These are phyloP conservation scores for Chloroceryle amazona DNA, from an alignment of 2,797 vertebrate genomes.

Conservation along the genomic window DNA sequence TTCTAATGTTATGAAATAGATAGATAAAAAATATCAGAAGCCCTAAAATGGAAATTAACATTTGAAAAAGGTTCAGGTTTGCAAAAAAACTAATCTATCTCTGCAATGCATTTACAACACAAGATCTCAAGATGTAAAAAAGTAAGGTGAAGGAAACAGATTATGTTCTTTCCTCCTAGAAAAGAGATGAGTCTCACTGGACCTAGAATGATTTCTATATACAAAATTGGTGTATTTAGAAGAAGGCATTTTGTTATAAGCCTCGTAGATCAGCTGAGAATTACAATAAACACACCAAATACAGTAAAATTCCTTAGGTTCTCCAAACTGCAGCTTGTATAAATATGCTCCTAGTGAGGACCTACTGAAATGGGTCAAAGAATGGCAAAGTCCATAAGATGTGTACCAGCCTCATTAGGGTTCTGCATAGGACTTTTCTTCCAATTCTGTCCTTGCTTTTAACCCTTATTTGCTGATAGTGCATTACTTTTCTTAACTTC, in stretches of 20 bases:
- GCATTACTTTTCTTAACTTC: background rate
- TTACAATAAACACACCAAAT: background rate
- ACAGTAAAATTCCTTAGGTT: background rate
- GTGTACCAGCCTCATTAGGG: background rate
- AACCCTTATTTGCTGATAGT: background rate
- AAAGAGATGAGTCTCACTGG: background rate
- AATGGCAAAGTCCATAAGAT: background rate
- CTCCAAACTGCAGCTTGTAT: background rate
- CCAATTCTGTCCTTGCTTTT: background rate
- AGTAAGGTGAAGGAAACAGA: background rate
- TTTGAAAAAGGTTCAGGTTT: background rate
- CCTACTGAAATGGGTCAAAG: background rate
- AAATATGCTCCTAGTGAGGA: background rate
- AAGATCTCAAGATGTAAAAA: background rate
- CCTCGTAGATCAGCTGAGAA: background rate
- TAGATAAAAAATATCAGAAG: conserved; percentile 14
- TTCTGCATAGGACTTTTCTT: background rate
- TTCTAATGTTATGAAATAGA: background rate
- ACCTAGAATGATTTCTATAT: background rate
- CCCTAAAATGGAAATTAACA: conserved; percentile 14
- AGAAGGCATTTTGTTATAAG: background rate
- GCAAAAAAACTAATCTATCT: background rate
- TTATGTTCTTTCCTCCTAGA: background rate
- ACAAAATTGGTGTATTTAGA: background rate
- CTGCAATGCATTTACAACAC: background rate